Conservation (phyloP, 2,888 invertebrate genomes). For the Lepetodrilus schrolli region DNA sequence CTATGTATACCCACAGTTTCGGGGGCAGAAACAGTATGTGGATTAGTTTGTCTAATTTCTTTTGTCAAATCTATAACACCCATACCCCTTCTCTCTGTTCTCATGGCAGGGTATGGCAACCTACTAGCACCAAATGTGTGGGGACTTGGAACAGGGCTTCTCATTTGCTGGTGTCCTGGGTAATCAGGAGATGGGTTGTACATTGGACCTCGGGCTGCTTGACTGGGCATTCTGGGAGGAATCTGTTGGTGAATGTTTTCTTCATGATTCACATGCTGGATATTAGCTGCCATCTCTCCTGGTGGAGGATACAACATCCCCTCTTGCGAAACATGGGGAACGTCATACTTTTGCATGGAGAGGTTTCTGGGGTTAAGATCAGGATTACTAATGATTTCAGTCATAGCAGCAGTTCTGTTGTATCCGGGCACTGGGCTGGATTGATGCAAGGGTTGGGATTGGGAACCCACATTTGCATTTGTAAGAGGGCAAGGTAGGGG, state of each 20-base stretch:
- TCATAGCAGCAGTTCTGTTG: not conserved
- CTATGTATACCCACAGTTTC: not conserved
- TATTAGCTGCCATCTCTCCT: not conserved
- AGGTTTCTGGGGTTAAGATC: not conserved
- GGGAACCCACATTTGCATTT: not conserved
- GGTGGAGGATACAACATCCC: not conserved
- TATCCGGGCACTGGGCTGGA: not conserved
- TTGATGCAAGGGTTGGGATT: not conserved
- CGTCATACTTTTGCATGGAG: not conserved
- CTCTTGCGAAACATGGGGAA: not conserved
- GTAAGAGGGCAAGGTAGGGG: not conserved
- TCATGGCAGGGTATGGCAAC: not conserved
- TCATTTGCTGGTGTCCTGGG: not conserved
- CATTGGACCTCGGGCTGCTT: not conserved
- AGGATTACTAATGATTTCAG: not conserved
- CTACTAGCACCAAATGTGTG: not conserved
- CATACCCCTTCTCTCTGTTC: not conserved
- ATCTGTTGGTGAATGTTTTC: not conserved
- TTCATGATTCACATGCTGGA: not conserved
- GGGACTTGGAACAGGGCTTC: not conserved
- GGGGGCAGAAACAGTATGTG: not conserved
- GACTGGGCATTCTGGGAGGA: not conserved
- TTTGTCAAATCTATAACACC: constrained; percentile 33
- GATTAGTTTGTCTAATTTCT: not conserved
- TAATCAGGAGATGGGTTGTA: too few relatives aligned